phyloP scores from a whole-genome alignment of 2,113 vertebrate genomes.

The Engystomops pustulosus region DNA sequence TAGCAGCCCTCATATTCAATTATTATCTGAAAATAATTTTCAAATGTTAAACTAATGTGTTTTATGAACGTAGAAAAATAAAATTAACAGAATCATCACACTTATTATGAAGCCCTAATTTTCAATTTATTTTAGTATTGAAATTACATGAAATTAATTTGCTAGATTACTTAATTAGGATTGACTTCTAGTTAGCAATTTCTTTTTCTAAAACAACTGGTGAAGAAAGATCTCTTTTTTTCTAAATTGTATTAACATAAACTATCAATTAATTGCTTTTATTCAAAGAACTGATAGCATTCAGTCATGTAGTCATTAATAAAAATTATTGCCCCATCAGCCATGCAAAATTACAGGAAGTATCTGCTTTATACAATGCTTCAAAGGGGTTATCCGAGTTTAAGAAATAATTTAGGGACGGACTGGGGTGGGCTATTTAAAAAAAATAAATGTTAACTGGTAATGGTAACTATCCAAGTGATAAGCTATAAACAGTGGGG shows the following conservation, averaged over 20 bases:
- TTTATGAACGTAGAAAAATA: slow-evolving; percentile 59
- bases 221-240: not conserved
- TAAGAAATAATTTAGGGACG: too few species aligned
- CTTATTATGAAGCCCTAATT: slow-evolving; percentile 65
- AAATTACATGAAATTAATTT: slow-evolving; percentile 75
- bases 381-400: too few species aligned
- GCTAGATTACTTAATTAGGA: slow-evolving; percentile 56
- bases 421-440: too few species aligned
- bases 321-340: too few species aligned
- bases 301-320: too few species aligned
- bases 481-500: too few species aligned
- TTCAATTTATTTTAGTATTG: slow-evolving; percentile 67
- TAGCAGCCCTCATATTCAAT: slow-evolving; percentile 52
- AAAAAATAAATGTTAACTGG: too few species aligned
- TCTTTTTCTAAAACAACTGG: slow-evolving; percentile 40
- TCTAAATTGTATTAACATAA: not conserved
- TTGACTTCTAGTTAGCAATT: slow-evolving; percentile 36
- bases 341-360: not conserved
- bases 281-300: not conserved
- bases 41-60: slow-evolving; percentile 62
- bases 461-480: too few species aligned
- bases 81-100: slow-evolving; percentile 64
- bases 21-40: slow-evolving; percentile 61
- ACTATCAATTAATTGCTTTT: not conserved
- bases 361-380: not conserved